phyloP scores from a whole-genome alignment of 2,888 invertebrate genomes.

The Acronicta psi region DNA sequence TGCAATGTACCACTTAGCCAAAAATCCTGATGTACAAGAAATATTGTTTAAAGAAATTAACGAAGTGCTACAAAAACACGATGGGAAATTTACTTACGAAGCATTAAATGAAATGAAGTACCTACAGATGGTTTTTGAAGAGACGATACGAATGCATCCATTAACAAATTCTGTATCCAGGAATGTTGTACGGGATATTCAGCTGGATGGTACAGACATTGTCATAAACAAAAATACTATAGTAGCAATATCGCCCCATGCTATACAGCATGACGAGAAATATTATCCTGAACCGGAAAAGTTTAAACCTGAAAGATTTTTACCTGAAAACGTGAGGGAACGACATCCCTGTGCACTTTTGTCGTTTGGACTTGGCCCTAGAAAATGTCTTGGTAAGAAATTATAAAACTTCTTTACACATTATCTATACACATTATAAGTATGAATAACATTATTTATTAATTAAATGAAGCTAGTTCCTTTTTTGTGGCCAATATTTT shows the following conservation, averaged over 20 bases:
- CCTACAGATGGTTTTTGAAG: constrained; percentile 74
- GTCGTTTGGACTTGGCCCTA: constrained; percentile 80
- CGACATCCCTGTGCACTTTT: constrained; percentile 74
- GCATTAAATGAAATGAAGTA: constrained; percentile 75
- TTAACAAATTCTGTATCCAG: constrained; percentile 75
- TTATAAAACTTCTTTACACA: neutral
- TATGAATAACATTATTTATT: too few species aligned
- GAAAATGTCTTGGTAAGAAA: constrained; percentile 80
- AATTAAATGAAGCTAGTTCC: too few species aligned
- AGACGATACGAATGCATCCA: constrained; percentile 73
- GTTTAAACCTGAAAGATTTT: constrained; percentile 85
- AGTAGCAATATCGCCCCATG: constrained; percentile 72
- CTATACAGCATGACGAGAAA: constrained; percentile 80
- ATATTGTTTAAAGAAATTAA: constrained; percentile 70
- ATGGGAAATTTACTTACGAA: constrained; percentile 74
- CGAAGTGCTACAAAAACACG: constrained; percentile 62
- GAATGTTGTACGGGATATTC: constrained; percentile 66
- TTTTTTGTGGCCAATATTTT: too few species aligned
- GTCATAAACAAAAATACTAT: constrained; percentile 69
- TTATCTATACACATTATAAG: too few species aligned
- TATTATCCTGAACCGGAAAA: constrained; percentile 80
- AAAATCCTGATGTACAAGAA: constrained; percentile 72
- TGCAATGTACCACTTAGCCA: constrained; percentile 73
- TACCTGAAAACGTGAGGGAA: constrained; percentile 65
- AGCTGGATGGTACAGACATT: constrained; percentile 71